Evolutionary conservation across 37 sponge, comb jelly and placozoan species (phyloP).

Genomic region (Oopsacas minuta): DNA sequence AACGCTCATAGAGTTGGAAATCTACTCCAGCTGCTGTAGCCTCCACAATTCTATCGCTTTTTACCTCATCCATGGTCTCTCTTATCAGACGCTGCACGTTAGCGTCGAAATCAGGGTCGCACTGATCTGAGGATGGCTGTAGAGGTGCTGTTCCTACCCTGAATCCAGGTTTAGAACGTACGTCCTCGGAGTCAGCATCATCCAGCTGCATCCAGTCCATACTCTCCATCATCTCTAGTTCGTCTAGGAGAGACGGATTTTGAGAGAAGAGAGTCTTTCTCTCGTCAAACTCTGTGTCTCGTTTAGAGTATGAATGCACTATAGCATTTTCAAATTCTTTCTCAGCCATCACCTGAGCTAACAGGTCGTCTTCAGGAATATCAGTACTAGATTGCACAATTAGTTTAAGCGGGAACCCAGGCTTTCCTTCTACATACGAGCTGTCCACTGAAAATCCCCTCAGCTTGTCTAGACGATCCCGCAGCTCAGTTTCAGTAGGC

Average conservation of each 20-base stretch:
- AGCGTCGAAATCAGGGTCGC: background rate
- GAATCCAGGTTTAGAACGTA: conserved; percentile 1
- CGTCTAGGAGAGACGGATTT: background rate
- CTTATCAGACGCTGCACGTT: background rate
- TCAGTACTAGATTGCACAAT: background rate
- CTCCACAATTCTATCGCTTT: background rate
- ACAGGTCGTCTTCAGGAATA: conserved; percentile 17
- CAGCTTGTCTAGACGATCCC: background rate
- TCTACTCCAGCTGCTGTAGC: background rate
- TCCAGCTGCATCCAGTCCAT: conserved; percentile 10
- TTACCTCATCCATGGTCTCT: conserved; percentile 14
- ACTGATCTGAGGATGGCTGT: background rate
- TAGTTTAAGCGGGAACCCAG: background rate
- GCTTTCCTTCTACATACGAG: background rate
- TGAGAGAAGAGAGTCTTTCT: background rate
- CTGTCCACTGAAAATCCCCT: background rate
- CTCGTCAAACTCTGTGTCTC: background rate
- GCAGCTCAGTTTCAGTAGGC: conserved; percentile 10
- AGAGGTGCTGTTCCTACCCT: background rate
- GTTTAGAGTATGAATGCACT: background rate
- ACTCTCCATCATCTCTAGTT: conserved; percentile 4
- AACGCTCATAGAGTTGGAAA: background rate
- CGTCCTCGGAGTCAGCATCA: background rate
- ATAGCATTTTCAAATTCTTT: conserved; percentile 5
- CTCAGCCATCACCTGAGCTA: conserved; percentile 1